A percentile compares a stretch with the other conserved stretches of the same genome.
These are phyloP conservation scores for Odontophorus gujanensis DNA, from an alignment of 2,113 vertebrate genomes.

Conservation along the genomic window DNA sequence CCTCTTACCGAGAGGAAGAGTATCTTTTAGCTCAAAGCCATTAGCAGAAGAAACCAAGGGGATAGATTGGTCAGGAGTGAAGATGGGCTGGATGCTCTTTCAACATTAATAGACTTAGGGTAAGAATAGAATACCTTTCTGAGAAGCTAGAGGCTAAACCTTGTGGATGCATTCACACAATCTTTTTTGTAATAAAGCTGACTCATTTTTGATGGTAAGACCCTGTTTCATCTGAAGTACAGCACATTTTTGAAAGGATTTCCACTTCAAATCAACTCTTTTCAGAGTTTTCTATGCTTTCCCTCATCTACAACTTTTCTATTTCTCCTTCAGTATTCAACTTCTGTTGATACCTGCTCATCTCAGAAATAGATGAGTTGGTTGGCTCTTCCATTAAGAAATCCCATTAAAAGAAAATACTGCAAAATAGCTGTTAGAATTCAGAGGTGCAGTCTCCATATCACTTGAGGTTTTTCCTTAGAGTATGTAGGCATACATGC, in stretches of 20 bases:
- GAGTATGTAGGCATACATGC: fast-evolving
- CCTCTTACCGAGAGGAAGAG: background rate
- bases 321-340: background rate
- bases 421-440: background rate
- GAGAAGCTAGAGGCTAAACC: too few relatives aligned
- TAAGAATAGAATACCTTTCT: background rate
- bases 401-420: background rate
- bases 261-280: background rate
- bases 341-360: fast-evolving
- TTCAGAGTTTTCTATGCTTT: background rate
- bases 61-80: background rate
- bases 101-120: background rate
- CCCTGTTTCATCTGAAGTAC: background rate
- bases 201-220: background rate
- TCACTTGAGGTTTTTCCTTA: background rate
- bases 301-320: background rate
- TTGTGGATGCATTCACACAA: too few relatives aligned
- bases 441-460: background rate
- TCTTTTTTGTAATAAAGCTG: too few relatives aligned
- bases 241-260: background rate
- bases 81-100: background rate
- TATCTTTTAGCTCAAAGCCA: background rate
- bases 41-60: background rate
- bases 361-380: background rate
- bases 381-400: background rate